Evolutionary conservation across 2,797 vertebrate species (phyloP).

Genomic region (Tragopan temminckii): DNA sequence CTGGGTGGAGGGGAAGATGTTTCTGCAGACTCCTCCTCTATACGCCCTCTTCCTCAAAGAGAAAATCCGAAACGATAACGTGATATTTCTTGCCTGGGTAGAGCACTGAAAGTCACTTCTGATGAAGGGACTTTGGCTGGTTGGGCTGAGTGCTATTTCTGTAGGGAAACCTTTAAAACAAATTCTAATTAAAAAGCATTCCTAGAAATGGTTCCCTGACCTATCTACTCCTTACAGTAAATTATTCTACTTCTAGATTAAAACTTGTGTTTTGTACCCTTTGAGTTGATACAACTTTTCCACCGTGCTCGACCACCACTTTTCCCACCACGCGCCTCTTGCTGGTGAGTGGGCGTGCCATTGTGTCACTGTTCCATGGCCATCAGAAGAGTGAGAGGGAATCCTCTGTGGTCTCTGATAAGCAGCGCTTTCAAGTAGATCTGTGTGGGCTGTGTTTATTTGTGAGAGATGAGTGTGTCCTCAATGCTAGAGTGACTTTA

Average conservation of each 20-base stretch:
- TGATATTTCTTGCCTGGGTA: neutral
- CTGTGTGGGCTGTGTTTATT: conserved; percentile 70
- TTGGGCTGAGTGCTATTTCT: neutral
- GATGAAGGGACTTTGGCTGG: conserved; percentile 1
- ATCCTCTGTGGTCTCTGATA: conserved; percentile 80
- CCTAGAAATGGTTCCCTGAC: conserved; percentile 78
- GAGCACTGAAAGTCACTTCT: conserved; percentile 46
- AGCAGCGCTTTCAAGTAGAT: conserved; percentile 73
- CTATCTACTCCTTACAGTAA: conserved; percentile 80
- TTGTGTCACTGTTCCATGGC: conserved; percentile 75
- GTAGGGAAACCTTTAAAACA: conserved; percentile 60
- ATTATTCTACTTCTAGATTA: conserved; percentile 62
- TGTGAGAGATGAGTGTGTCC: conserved; percentile 66
- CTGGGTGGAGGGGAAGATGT: neutral
- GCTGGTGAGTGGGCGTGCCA: conserved; percentile 1
- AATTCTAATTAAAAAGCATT: conserved; percentile 59
- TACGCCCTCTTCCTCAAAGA: neutral
- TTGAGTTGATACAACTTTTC: conserved; percentile 75
- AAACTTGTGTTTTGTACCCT: conserved; percentile 44
- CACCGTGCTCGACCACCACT: conserved; percentile 40
- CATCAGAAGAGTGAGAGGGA: conserved; percentile 73
- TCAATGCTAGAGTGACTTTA: conserved; percentile 62
- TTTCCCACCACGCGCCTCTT: conserved; percentile 64
- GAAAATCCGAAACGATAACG: neutral
- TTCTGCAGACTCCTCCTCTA: neutral